Evolutionary conservation across 2,113 vertebrate species (phyloP).

Genomic region (Dromiciops gliroides): DNA sequence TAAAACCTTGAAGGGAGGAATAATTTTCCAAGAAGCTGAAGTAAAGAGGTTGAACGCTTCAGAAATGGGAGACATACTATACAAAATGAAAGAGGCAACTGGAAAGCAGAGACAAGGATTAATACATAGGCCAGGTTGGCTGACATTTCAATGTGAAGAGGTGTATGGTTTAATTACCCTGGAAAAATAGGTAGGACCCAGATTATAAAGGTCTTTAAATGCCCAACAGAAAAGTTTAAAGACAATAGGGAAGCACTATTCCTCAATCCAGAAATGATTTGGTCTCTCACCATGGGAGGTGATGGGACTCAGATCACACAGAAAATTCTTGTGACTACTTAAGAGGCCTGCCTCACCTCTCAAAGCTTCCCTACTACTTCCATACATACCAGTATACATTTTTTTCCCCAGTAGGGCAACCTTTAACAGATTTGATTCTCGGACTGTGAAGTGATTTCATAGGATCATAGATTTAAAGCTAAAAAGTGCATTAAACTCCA

Average conservation of each 20-base stretch:
- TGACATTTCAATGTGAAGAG: neutral
- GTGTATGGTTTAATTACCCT: neutral
- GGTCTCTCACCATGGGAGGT: neutral
- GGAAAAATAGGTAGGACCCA: neutral
- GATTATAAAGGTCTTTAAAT: neutral
- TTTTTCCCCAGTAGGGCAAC: neutral
- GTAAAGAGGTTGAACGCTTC: neutral
- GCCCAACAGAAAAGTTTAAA: neutral
- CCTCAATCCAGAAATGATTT: neutral
- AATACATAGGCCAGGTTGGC: neutral
- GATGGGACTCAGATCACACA: neutral
- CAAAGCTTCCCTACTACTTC: neutral
- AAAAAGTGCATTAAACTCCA: neutral
- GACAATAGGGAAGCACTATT: neutral
- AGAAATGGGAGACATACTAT: neutral
- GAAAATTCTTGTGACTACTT: neutral
- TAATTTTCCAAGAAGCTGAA: neutral
- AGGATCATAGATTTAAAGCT: neutral
- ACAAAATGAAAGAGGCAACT: too few relatives aligned
- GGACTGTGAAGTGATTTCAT: neutral
- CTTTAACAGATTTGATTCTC: neutral
- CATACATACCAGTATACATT: too few relatives aligned
- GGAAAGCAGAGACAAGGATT: neutral
- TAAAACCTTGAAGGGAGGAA: neutral
- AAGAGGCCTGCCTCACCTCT: neutral